A percentile compares a stretch with the other conserved stretches of the same genome.
phyloP scores from a whole-genome alignment of 1,140 invertebrate genomes.

The Steinernema feltiae region DNA sequence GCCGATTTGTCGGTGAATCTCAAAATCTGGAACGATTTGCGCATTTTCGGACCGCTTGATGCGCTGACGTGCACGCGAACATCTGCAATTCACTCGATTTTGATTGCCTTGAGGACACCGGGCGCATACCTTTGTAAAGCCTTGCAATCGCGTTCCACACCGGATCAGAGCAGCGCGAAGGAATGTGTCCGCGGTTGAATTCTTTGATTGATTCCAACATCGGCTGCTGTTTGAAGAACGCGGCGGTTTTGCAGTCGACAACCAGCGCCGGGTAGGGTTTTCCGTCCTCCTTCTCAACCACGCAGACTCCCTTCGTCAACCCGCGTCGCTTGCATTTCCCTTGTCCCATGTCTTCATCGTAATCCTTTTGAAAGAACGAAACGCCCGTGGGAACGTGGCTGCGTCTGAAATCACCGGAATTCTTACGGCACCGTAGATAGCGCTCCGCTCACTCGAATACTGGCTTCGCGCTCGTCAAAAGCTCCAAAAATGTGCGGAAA shows the following conservation, averaged over 20 bases:
- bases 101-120: background rate
- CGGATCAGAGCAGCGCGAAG: background rate
- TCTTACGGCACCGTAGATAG: background rate
- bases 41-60: background rate
- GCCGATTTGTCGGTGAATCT: background rate
- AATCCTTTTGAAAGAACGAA: background rate
- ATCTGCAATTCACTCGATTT: background rate
- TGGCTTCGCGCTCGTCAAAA: background rate
- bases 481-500: background rate
- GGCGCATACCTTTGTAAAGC: background rate
- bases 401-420: background rate
- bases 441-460: background rate
- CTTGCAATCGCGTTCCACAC: background rate
- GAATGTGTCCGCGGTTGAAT: background rate
- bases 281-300: background rate
- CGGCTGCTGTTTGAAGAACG: background rate
- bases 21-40: background rate
- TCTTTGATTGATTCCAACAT: background rate
- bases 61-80: background rate
- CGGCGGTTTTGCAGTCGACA: background rate
- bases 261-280: background rate
- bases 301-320: background rate
- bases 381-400: background rate
- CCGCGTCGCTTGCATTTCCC: background rate
- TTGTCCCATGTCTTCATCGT: background rate